These are phyloP conservation scores for Bombycilla garrulus DNA, from an alignment of 2,113 vertebrate genomes.

Conservation along the genomic window DNA sequence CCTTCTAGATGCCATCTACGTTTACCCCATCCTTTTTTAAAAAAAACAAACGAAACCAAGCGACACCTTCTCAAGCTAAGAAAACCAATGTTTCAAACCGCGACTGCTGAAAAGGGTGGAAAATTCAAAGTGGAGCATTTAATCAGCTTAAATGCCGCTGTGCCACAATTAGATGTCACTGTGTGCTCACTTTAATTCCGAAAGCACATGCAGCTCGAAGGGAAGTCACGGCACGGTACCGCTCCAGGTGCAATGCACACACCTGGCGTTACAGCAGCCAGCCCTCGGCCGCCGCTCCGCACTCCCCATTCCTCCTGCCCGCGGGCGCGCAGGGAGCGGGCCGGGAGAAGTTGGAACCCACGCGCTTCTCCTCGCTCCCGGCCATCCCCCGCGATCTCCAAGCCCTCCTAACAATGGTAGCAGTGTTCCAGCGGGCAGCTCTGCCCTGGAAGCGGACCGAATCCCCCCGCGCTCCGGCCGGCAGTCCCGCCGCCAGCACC, in stretches of 20 bases:
- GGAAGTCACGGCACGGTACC: not conserved
- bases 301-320: not conserved
- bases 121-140: not conserved
- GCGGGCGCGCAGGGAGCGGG: not conserved
- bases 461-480: not conserved
- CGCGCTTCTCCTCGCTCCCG: not conserved
- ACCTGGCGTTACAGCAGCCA: not conserved
- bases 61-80: not conserved
- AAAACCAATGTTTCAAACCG: not conserved
- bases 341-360: not conserved
- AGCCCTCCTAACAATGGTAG: constrained; percentile 34
- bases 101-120: not conserved
- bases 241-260: not conserved
- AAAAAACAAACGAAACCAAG: not conserved
- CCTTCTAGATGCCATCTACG: not conserved
- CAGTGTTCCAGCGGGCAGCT: not conserved
- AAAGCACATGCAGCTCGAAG: not conserved
- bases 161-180: constrained; percentile 55
- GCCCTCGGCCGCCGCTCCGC: accelerated
- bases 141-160: not conserved
- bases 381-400: not conserved
- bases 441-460: not conserved
- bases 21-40: not conserved
- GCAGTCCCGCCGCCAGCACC: not conserved
- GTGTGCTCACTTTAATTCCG: not conserved